Evolutionary conservation across 2,888 invertebrate genomes (phyloP).

Genomic region (Hypsopygia costalis): DNA sequence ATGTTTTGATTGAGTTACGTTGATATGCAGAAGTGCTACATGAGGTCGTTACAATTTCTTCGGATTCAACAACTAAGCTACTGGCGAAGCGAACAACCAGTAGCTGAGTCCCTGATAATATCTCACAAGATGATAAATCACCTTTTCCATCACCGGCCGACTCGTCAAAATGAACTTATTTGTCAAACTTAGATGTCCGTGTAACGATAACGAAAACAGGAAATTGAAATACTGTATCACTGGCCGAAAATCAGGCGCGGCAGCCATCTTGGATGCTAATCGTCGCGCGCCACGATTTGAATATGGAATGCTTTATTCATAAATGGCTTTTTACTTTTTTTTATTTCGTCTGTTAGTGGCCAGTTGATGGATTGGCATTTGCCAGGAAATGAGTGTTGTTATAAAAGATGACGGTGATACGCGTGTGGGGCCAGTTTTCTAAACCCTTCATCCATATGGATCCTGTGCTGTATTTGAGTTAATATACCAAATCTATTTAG

Average conservation of each 20-base stretch:
- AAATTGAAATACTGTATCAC: conserved; percentile 78
- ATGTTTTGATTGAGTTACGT: too few relatives aligned
- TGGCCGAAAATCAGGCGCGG: conserved; percentile 63
- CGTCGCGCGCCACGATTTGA: conserved; percentile 62
- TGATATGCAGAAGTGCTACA: too few relatives aligned
- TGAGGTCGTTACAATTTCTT: too few relatives aligned
- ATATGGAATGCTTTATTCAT: conserved; percentile 63
- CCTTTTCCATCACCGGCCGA: conserved; percentile 53
- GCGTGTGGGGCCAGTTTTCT: neutral
- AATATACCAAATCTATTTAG: too few relatives aligned
- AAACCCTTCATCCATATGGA: neutral
- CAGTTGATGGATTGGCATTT: conserved; percentile 47
- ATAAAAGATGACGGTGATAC: conserved; percentile 15
- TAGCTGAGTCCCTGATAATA: conserved; percentile 34
- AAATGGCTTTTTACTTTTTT: conserved; percentile 46
- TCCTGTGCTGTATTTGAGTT: too few relatives aligned
- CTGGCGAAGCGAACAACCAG: too few relatives aligned
- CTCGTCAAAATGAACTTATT: conserved; percentile 78
- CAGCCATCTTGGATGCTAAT: conserved; percentile 71
- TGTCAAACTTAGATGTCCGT: conserved; percentile 74
- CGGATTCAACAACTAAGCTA: conserved; percentile 43
- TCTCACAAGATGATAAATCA: conserved; percentile 57
- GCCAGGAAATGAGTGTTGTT: conserved; percentile 52
- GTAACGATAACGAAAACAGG: conserved; percentile 67
- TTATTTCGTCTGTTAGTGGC: conserved; percentile 33